Conservation (phyloP, 2,888 invertebrate species). For the Rugalucina vietnamica region DNA sequence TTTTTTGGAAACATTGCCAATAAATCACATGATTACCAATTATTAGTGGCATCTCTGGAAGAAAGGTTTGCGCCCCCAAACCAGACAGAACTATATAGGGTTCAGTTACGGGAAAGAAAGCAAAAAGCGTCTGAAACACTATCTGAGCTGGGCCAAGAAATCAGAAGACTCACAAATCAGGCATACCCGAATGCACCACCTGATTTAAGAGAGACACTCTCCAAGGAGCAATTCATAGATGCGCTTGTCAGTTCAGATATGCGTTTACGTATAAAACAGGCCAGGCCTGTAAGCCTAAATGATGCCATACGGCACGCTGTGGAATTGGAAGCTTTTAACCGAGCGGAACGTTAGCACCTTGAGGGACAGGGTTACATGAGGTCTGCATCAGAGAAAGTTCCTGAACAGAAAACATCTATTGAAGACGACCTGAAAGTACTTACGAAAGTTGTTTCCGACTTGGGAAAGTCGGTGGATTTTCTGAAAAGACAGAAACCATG, state of each 20-base stretch:
- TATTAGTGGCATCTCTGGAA: constrained; percentile 1
- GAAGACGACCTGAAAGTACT: not conserved
- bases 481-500: not conserved
- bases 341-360: constrained; percentile 1
- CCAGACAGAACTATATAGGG: constrained; percentile 28
- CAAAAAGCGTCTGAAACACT: constrained; percentile 24
- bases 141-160: constrained; percentile 8
- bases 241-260: constrained; percentile 13
- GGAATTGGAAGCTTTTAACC: constrained; percentile 26
- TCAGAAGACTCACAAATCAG: constrained; percentile 20
- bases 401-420: not conserved
- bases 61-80: constrained; percentile 26
- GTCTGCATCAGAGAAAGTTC: not conserved
- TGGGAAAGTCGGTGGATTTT: not conserved
- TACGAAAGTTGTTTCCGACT: not conserved
- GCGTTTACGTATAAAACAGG: constrained; percentile 28
- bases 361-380: not conserved
- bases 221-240: constrained; percentile 23
- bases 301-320: constrained; percentile 26
- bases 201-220: constrained; percentile 22
- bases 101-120: constrained; percentile 23
- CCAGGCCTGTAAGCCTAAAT: constrained; percentile 19
- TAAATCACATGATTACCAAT: not conserved
- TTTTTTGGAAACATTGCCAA: constrained; percentile 25
- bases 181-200: constrained; percentile 29